Base-by-base conservation (phyloP, 37 sponge, comb jelly and placozoan genomes). In the Dysidea cf. avara region DNA sequence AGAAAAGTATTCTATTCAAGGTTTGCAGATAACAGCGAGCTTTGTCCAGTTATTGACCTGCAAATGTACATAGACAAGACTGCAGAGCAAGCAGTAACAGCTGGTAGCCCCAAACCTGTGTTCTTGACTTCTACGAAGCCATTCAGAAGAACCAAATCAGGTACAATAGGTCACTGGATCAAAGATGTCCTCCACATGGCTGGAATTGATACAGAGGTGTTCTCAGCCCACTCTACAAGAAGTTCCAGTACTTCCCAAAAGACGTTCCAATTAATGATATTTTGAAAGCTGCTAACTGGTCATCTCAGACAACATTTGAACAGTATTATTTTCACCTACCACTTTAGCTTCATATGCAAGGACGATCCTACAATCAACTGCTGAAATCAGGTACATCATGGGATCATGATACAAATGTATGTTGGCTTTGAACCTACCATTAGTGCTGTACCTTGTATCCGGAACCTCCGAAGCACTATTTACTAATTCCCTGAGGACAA, bases 251-350 rank as follows among this genome's bases (percentile, higher is more conserved):
- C 67, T 37, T 66, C 78, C 24, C 57, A 13, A 26, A 46, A 16
- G 78, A 57, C n/a, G 68, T 66, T 40, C 57, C 78, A 17, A 39
- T 68, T n/a, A 12, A 29, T 18, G 78, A 77, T 47, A 77, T 77
- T 37, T 43, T 77, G 1, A 52, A 36, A 13, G 78, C 68, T 5
- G 68, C 78, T 35, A 56, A 66, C 47, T 77, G 78, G 68, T 36
- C 25, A 3, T 40, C 57, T 29, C 38, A 12, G 1, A 36, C 78
- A 57, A 66, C 68, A 3, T 77, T 66, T 37, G 20, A 39, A 29
- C 67, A 58, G 7, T 77, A 67, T 31, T 77, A 77, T n/a, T n/a
- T n/a, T n/a, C n/a, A n/a, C n/a, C n/a, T n/a, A n/a, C n/a, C n/a
- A n/a, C n/a, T n/a, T n/a, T n/a, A n/a, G n/a, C n/a, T n/a, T n/a